These are phyloP conservation scores for Polia nebulosa DNA, from an alignment of 2,888 invertebrate species.

Conservation along the genomic window DNA sequence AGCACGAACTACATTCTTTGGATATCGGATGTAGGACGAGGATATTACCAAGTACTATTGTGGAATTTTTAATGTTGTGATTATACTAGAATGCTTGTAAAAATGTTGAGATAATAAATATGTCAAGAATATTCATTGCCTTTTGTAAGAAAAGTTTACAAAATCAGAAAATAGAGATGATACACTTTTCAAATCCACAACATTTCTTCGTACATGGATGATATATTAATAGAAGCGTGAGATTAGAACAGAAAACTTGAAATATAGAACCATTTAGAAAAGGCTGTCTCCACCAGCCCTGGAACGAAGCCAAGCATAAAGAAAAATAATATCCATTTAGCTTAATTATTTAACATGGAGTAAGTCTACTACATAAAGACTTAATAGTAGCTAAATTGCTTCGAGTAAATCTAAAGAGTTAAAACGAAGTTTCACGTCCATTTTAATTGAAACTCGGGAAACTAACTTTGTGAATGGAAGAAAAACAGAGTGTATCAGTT, in stretches of 20 bases:
- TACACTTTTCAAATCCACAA: not conserved
- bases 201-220: not conserved
- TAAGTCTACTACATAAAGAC: constrained; percentile 34
- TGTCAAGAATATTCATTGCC: no score
- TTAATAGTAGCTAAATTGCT: constrained; percentile 37
- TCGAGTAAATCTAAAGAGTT: constrained; percentile 45
- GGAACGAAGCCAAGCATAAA: constrained; percentile 25
- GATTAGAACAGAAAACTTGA: not conserved
- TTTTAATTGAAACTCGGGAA: constrained; percentile 48
- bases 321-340: constrained; percentile 7
- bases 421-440: constrained; percentile 37
- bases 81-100: not conserved
- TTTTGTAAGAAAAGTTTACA: not conserved
- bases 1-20: constrained; percentile 10
- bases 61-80: constrained; percentile 14
- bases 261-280: not conserved
- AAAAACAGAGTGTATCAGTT: constrained; percentile 41
- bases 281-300: not conserved
- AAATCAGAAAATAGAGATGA: not conserved
- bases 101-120: not conserved
- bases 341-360: constrained; percentile 41
- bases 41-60: constrained; percentile 10
- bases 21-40: constrained; percentile 7
- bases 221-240: not conserved
- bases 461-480: constrained; percentile 42